Conservation (phyloP, 2,113 vertebrate genomes). For the Mirounga angustirostris region DNA sequence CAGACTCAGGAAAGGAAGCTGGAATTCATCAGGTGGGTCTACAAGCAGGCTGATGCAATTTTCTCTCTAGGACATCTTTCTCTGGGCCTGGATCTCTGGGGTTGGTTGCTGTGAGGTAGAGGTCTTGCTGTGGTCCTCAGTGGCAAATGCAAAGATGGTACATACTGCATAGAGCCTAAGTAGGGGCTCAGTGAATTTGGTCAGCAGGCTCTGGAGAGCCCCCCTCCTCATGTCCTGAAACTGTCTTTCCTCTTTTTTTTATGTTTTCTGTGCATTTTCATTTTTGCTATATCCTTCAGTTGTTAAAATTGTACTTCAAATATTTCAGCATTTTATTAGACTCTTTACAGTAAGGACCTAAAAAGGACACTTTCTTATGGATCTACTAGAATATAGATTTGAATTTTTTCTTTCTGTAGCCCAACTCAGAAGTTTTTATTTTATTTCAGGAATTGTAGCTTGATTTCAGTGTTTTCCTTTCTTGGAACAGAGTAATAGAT, state of each 20-base stretch:
- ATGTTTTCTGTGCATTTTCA: background rate
- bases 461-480: background rate
- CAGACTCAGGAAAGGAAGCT: background rate
- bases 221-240: background rate
- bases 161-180: background rate
- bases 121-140: background rate
- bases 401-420: background rate
- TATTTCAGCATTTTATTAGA: background rate
- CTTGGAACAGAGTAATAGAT: background rate
- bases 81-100: background rate
- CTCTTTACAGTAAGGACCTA: background rate
- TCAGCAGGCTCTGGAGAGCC: background rate
- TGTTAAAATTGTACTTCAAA: background rate
- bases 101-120: background rate
- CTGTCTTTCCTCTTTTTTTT: background rate
- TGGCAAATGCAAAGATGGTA: background rate
- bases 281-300: background rate
- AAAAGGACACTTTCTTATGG: background rate
- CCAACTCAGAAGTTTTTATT: background rate
- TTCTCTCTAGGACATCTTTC: background rate
- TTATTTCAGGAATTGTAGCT: background rate
- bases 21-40: background rate
- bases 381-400: background rate
- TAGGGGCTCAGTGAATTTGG: background rate
- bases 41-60: background rate